phyloP scores from a whole-genome alignment of 1,140 invertebrate species.

The Drosophila aff. region DNA sequence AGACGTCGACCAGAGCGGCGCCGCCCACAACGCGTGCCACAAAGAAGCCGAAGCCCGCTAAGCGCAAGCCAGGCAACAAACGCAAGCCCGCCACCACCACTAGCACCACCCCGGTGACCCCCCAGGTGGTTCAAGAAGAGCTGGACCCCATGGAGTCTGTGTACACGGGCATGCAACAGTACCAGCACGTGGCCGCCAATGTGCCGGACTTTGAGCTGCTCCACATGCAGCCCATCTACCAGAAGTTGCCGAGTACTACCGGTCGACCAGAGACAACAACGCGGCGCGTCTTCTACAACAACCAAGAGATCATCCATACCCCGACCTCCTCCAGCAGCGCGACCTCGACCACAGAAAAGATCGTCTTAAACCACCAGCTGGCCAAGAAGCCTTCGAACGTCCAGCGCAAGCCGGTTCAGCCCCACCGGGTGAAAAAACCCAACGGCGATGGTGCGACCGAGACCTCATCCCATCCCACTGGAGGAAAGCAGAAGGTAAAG shows the following conservation, averaged over 20 bases:
- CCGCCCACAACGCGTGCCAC: slow-evolving; percentile 57
- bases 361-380: slow-evolving; percentile 37
- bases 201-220: slow-evolving; percentile 72
- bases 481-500: slow-evolving; percentile 71
- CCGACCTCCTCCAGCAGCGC: slow-evolving; percentile 41
- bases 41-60: slow-evolving; percentile 71
- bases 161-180: slow-evolving; percentile 81
- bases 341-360: slow-evolving; percentile 42
- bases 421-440: slow-evolving; percentile 68
- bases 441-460: slow-evolving; percentile 33
- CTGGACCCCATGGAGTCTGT: slow-evolving; percentile 76
- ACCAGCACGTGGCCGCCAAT: slow-evolving; percentile 70
- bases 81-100: slow-evolving; percentile 56
- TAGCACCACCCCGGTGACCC: slow-evolving; percentile 66
- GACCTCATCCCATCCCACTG: slow-evolving; percentile 25
- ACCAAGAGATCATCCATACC: slow-evolving; percentile 75
- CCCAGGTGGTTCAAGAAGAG: slow-evolving; percentile 81
- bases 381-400: slow-evolving; percentile 65
- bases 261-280: slow-evolving; percentile 66
- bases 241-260: slow-evolving; percentile 64
- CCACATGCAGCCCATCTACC: slow-evolving; percentile 79
- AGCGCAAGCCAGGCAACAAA: slow-evolving; percentile 68
- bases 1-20: slow-evolving; percentile 75
- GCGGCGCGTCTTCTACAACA: slow-evolving; percentile 73
- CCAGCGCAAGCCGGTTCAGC: slow-evolving; percentile 58